phyloP scores from a whole-genome alignment of 2,797 vertebrate species.

The Pseudopleuronectes americanus region DNA sequence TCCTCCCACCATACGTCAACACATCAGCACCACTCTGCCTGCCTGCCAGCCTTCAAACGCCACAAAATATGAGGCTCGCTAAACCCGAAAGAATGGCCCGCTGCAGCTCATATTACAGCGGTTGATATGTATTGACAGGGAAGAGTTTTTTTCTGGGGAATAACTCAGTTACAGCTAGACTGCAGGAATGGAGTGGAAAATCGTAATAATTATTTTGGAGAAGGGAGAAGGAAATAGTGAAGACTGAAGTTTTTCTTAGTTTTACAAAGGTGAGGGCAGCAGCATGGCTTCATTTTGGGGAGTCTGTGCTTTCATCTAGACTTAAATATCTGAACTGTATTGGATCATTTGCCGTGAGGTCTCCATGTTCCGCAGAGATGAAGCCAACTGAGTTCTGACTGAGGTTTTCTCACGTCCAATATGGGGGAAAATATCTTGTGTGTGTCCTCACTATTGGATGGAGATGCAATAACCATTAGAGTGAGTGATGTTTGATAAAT shows the following conservation, averaged over 20 bases:
- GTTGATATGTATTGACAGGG: conserved; percentile 36
- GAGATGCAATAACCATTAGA: too few relatives aligned
- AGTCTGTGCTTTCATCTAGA: not conserved
- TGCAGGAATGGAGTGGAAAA: not conserved
- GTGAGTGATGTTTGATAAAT: too few relatives aligned
- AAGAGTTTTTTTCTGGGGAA: not conserved
- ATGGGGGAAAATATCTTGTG: too few relatives aligned
- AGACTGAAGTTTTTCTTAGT: not conserved
- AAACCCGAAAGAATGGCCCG: conserved; percentile 44
- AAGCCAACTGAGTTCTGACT: too few relatives aligned
- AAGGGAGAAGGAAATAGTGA: not conserved
- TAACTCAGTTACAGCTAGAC: conserved; percentile 1
- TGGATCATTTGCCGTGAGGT: too few relatives aligned
- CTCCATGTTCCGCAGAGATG: too few relatives aligned
- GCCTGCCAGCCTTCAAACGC: conserved; percentile 49
- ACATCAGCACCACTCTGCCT: conserved; percentile 57
- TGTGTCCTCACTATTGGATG: too few relatives aligned
- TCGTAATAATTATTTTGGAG: not conserved
- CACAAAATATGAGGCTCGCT: conserved; percentile 42
- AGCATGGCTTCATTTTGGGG: not conserved
- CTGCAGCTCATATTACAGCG: conserved; percentile 30
- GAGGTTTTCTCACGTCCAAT: too few relatives aligned
- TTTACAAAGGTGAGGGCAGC: not conserved
- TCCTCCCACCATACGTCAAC: conserved; percentile 70
- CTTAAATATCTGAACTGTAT: too few relatives aligned